phyloP scores from a whole-genome alignment of 1,140 invertebrate species.

The Macrotrachela quadricornifera region DNA sequence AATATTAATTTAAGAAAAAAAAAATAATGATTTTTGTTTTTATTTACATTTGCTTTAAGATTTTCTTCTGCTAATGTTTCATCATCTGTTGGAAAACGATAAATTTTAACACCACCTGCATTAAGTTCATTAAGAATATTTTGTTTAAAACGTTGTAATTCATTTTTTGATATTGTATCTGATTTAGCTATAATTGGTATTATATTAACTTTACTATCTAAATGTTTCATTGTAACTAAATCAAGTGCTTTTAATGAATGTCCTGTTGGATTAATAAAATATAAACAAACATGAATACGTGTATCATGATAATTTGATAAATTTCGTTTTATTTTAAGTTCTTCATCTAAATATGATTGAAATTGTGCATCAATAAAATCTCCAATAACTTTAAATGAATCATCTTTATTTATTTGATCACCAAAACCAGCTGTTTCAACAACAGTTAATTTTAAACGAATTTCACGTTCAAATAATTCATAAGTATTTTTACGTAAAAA shows the following conservation, averaged over 20 bases:
- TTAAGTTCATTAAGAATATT: conserved; percentile 33
- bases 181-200: conserved; percentile 98
- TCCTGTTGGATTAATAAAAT: conserved; percentile 94
- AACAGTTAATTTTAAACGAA: conserved; percentile 79
- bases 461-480: conserved; percentile 81
- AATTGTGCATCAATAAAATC: conserved; percentile 97
- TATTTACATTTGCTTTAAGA: conserved; percentile 10
- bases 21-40: too few relatives aligned
- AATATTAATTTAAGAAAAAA: conserved; percentile 50
- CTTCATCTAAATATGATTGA: conserved; percentile 85
- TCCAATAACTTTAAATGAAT: conserved; percentile 83
- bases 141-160: conserved; percentile 84
- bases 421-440: conserved; percentile 96
- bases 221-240: conserved; percentile 93
- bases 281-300: conserved; percentile 83
- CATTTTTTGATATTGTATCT: conserved; percentile 92
- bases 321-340: conserved; percentile 85
- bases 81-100: conserved; percentile 91
- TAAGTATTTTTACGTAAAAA: conserved; percentile 88
- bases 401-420: conserved; percentile 97
- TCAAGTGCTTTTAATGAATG: conserved; percentile 63
- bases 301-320: conserved; percentile 75
- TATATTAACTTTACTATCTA: conserved; percentile 95
- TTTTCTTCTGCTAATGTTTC: conserved; percentile 84
- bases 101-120: conserved; percentile 50